These are phyloP conservation scores for Laticauda colubrina DNA, from an alignment of 2,113 vertebrate species.

Conservation along the genomic window DNA sequence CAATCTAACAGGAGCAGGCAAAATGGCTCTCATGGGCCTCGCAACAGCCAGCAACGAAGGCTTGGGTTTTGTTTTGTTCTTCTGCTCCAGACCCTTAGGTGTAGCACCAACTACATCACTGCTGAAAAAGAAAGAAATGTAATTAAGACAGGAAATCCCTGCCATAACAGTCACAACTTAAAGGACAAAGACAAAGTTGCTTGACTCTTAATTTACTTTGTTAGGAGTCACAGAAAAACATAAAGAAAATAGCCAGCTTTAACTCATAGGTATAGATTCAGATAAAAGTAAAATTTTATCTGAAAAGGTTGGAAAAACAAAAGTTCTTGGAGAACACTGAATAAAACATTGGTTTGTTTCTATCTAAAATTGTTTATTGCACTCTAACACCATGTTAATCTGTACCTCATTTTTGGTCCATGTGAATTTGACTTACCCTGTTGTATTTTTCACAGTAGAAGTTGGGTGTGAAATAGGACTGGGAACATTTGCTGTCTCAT, in stretches of 20 bases:
- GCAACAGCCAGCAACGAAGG: slow-evolving; percentile 73
- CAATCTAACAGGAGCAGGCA: slow-evolving; percentile 79
- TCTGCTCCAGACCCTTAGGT: slow-evolving; percentile 67
- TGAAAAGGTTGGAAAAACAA: slow-evolving; percentile 27
- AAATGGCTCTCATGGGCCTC: slow-evolving; percentile 87
- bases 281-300: slow-evolving; percentile 1
- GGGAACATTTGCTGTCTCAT: slow-evolving; percentile 46
- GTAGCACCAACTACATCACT: slow-evolving; percentile 55
- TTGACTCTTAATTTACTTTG: neutral
- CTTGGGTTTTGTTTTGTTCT: slow-evolving; percentile 69
- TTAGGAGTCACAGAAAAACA: neutral
- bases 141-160: neutral
- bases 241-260: neutral
- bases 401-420: neutral
- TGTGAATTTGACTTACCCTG: slow-evolving; percentile 64
- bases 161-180: neutral
- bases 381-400: neutral
- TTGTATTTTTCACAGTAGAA: slow-evolving; percentile 58
- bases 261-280: neutral
- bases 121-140: slow-evolving; percentile 57
- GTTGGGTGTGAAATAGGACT: slow-evolving; percentile 32
- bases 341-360: slow-evolving; percentile 28
- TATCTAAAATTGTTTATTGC: neutral
- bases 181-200: neutral
- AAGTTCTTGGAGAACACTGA: slow-evolving; percentile 4